Conservation (phyloP, 2,113 vertebrate species). For the Rhinopithecus roxellana region DNA sequence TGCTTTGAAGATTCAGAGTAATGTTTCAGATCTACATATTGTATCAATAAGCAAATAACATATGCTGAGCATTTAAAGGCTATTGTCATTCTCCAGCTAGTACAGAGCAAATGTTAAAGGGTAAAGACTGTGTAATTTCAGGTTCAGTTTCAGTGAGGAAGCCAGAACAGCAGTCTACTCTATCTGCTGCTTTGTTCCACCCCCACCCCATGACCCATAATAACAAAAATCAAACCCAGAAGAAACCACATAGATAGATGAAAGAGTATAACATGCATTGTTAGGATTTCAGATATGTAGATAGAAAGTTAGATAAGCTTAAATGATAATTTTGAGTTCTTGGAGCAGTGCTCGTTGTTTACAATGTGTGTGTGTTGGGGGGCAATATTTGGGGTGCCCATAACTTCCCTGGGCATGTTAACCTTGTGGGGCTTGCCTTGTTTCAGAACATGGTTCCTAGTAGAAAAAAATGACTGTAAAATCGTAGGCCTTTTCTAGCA, state of each 20-base stretch:
- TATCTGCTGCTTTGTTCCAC: not conserved
- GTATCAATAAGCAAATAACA: slow-evolving; percentile 23
- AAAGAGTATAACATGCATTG: not conserved
- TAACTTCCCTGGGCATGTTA: not conserved
- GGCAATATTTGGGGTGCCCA: not conserved
- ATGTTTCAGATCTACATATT: not conserved
- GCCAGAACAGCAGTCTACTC: not conserved
- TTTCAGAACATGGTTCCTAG: not conserved
- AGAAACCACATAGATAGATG: not conserved
- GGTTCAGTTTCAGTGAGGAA: not conserved
- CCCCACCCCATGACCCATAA: not conserved
- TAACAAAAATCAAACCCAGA: not conserved
- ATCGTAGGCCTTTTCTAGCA: not conserved
- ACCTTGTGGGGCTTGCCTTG: not conserved
- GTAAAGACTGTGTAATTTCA: not conserved
- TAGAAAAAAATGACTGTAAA: not conserved
- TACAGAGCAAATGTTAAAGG: not conserved
- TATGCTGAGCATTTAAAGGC: not conserved
- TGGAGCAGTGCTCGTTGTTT: not conserved
- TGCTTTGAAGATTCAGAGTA: slow-evolving; percentile 7
- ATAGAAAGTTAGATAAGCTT: not conserved
- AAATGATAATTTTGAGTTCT: not conserved
- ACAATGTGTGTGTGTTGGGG: not conserved
- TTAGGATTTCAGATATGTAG: not conserved
- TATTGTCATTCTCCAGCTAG: not conserved